Evolutionary conservation across 2,888 invertebrate genomes (phyloP).

Genomic region (Lasius platythorax): DNA sequence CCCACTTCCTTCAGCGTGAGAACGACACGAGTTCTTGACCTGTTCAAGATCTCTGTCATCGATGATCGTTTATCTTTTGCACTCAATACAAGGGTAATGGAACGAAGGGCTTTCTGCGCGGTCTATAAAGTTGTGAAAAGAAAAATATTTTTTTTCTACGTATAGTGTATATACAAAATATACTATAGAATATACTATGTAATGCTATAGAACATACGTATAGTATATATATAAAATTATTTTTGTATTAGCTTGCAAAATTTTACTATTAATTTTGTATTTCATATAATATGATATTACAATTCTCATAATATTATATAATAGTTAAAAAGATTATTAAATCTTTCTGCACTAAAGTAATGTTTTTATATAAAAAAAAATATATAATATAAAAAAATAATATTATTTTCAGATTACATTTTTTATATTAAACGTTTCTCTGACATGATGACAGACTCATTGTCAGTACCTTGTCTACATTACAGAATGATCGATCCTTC

Average conservation of each 20-base stretch:
- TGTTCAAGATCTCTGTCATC: constrained; percentile 72
- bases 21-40: constrained; percentile 65
- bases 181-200: no score
- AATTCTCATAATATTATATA: background rate
- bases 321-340: background rate
- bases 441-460: no score
- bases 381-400: constrained; percentile 37
- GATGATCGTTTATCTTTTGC: constrained; percentile 78
- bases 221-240: background rate
- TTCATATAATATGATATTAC: background rate
- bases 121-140: background rate
- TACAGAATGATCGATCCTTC: background rate
- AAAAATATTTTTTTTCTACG: constrained; percentile 5
- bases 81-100: constrained; percentile 71
- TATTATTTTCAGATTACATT: background rate
- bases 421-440: background rate
- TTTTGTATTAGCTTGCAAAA: background rate
- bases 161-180: no score
- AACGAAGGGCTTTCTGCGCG: constrained; percentile 64
- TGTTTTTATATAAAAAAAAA: background rate
- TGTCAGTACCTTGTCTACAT: background rate
- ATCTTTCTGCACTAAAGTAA: background rate
- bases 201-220: background rate
- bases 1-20: background rate
- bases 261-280: background rate